Conservation (phyloP, 2,797 vertebrate genomes). For the Esox masquinongy region DNA sequence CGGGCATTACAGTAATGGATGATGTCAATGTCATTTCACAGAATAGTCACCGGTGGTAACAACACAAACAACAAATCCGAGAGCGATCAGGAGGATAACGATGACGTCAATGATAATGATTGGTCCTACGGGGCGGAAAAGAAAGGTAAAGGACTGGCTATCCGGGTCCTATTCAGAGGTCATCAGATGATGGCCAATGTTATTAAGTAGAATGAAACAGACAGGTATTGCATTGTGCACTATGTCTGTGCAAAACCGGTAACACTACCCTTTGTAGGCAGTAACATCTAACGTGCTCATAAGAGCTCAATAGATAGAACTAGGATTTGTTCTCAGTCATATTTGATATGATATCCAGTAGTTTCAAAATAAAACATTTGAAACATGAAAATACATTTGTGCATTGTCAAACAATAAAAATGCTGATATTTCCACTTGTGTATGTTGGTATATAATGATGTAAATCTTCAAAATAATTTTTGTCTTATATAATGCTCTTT, state of each 20-base stretch:
- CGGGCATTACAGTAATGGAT: not conserved
- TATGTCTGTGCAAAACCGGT: not conserved
- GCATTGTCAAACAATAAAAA: too few species aligned
- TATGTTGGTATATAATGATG: not conserved
- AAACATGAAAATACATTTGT: too few species aligned
- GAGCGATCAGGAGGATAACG: slow-evolving; percentile 97
- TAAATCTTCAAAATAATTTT: not conserved
- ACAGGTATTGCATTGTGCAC: not conserved
- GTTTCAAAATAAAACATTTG: too few species aligned
- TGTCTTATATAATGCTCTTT: slow-evolving; percentile 22
- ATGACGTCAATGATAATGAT: slow-evolving; percentile 96
- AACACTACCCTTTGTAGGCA: not conserved
- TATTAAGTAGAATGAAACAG: not conserved
- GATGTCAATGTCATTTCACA: slow-evolving; percentile 44
- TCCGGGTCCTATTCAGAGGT: not conserved
- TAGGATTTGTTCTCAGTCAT: too few species aligned
- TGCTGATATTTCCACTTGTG: not conserved
- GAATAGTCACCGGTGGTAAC: slow-evolving; percentile 86
- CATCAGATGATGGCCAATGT: not conserved
- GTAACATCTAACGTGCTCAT: not conserved
- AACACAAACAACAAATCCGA: slow-evolving; percentile 97
- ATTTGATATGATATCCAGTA: too few species aligned
- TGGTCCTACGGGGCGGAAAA: slow-evolving; percentile 98
- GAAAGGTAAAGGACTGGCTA: slow-evolving; percentile 77
- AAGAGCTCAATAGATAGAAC: too few species aligned